These are phyloP conservation scores for Formica exsecta DNA, from an alignment of 1,140 invertebrate species.

Conservation along the genomic window DNA sequence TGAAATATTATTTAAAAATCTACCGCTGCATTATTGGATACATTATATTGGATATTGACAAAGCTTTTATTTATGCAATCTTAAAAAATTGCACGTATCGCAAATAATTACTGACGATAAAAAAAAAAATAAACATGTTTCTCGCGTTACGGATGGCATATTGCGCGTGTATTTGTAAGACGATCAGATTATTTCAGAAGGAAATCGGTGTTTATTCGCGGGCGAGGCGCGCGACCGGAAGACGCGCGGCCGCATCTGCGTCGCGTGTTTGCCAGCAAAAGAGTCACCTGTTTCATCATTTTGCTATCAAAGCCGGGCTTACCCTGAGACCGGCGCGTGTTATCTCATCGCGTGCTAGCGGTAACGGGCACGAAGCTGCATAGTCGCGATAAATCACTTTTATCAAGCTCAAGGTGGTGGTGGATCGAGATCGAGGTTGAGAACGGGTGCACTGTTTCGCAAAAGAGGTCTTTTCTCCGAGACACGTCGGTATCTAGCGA, in stretches of 20 bases:
- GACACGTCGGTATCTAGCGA: too few relatives aligned
- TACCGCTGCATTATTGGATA: background rate
- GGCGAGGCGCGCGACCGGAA: conserved; percentile 63
- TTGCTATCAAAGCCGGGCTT: conserved; percentile 69
- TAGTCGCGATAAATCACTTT: conserved; percentile 66
- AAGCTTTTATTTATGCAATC: background rate
- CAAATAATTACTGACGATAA: conserved; percentile 43
- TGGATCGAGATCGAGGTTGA: conserved; percentile 59
- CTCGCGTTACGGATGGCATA: background rate
- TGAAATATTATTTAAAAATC: conserved; percentile 11
- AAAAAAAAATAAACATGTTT: conserved; percentile 63
- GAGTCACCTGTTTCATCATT: conserved; percentile 74
- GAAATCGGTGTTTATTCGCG: conserved; percentile 66
- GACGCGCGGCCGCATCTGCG: conserved; percentile 61
- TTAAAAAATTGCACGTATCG: background rate
- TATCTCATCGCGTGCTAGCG: conserved; percentile 64
- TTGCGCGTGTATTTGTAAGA: background rate
- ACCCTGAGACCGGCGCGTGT: conserved; percentile 43
- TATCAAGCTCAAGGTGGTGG: conserved; percentile 72
- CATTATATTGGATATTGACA: background rate
- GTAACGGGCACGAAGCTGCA: conserved; percentile 46
- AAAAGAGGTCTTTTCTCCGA: background rate
- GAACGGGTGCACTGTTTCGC: conserved; percentile 22
- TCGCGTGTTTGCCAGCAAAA: conserved; percentile 58
- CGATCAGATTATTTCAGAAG: conserved; percentile 69